Percentiles rank a stretch among this genome's conserved stretches.
Evolutionary conservation across 2,797 vertebrate species (phyloP).

Genomic region (Diceros bicornis): DNA sequence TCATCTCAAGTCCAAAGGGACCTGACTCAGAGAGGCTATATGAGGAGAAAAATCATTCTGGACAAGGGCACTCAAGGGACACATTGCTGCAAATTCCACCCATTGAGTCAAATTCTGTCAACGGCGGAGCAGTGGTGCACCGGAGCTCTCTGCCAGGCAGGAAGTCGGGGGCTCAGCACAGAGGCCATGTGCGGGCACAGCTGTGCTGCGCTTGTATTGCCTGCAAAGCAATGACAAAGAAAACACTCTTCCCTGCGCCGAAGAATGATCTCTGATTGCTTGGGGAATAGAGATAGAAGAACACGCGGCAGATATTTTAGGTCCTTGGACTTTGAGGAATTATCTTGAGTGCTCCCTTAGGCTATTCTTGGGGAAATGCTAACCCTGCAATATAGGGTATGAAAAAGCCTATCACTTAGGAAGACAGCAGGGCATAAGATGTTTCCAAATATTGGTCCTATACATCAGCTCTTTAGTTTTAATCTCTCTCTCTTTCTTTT

Average conservation of each 20-base stretch:
- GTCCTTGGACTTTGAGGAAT: constrained; percentile 74
- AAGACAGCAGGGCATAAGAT: neutral
- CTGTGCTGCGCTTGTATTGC: neutral
- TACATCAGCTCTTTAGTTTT: neutral
- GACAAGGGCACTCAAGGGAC: constrained; percentile 72
- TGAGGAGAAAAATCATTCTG: constrained; percentile 39
- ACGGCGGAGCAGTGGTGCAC: neutral
- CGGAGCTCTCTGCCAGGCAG: neutral
- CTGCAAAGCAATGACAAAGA: constrained; percentile 57
- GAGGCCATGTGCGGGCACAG: neutral
- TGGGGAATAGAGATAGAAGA: constrained; percentile 53
- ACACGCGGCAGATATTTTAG: constrained; percentile 76
- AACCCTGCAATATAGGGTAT: constrained; percentile 66
- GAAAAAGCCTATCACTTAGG: constrained; percentile 20
- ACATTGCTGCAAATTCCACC: constrained; percentile 17
- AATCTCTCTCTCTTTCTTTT: neutral
- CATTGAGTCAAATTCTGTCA: neutral
- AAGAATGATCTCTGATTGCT: constrained; percentile 82
- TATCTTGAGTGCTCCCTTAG: constrained; percentile 67
- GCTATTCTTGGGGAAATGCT: constrained; percentile 77
- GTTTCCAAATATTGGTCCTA: constrained; percentile 11
- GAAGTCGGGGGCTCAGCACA: neutral
- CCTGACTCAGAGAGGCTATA: constrained; percentile 39
- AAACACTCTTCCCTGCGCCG: neutral
- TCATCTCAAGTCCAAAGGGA: neutral